Conservation (phyloP, 2,888 invertebrate genomes). For the Parascotia fuliginaria region DNA sequence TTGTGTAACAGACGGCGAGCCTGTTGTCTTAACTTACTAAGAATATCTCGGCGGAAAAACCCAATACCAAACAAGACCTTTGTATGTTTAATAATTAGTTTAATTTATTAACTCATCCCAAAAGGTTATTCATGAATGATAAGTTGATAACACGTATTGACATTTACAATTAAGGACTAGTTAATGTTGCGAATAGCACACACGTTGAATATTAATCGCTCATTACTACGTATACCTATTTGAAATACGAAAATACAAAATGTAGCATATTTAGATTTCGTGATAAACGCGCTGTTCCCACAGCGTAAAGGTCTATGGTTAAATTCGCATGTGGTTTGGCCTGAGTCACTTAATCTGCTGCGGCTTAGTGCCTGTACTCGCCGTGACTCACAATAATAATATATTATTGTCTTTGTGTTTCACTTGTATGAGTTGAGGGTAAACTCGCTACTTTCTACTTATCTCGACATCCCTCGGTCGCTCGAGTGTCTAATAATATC, state of each 20-base stretch:
- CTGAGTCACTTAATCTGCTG: slow-evolving; percentile 62
- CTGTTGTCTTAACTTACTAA: too few species aligned
- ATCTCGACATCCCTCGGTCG: slow-evolving; percentile 39
- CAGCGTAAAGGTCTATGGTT: slow-evolving; percentile 50
- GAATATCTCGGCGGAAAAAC: too few species aligned
- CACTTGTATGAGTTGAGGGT: slow-evolving; percentile 56
- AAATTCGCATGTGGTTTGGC: slow-evolving; percentile 65
- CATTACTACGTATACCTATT: too few species aligned
- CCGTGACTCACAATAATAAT: slow-evolving; percentile 65
- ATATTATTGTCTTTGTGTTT: slow-evolving; percentile 73
- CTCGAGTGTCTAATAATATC: slow-evolving; percentile 36
- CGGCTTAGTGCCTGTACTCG: slow-evolving; percentile 62
- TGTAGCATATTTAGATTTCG: slow-evolving; percentile 35
- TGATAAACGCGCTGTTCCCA: slow-evolving; percentile 47
- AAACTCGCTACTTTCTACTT: slow-evolving; percentile 61
- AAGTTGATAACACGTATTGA: too few species aligned
- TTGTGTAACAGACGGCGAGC: too few species aligned
- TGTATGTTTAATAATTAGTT: too few species aligned
- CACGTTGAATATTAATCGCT: too few species aligned
- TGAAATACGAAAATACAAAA: slow-evolving; percentile 12
- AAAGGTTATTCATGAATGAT: too few species aligned
- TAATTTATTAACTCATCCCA: too few species aligned
- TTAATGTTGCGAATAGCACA: too few species aligned
- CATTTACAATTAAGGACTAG: too few species aligned
- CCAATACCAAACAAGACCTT: too few species aligned